phyloP scores from a whole-genome alignment of 2,797 vertebrate species.

The Oreochromis grahami region DNA sequence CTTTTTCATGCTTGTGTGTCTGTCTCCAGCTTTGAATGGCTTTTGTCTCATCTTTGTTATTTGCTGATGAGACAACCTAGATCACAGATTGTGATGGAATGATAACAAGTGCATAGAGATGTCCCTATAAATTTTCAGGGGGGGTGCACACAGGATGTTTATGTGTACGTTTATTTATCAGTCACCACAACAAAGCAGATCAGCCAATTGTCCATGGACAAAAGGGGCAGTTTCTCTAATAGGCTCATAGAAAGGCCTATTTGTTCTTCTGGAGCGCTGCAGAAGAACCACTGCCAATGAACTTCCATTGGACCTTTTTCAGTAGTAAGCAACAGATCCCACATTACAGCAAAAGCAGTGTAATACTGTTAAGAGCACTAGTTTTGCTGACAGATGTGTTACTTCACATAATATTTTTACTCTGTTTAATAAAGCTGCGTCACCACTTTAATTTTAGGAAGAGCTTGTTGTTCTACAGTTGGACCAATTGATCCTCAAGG shows the following conservation, averaged over 20 bases:
- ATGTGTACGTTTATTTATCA: constrained; percentile 9
- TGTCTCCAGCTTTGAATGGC: constrained; percentile 12
- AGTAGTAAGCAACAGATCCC: neutral
- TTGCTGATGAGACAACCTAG: neutral
- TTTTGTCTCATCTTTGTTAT: constrained; percentile 32
- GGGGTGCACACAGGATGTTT: neutral
- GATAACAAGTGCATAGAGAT: neutral
- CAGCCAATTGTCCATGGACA: constrained; percentile 41
- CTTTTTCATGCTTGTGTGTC: constrained; percentile 44
- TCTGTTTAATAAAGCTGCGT: neutral
- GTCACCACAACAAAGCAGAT: constrained; percentile 46
- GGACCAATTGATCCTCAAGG: constrained; percentile 12
- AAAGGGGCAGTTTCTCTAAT: constrained; percentile 42
- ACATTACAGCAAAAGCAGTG: neutral
- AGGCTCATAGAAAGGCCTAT: constrained; percentile 33
- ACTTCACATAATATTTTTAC: neutral
- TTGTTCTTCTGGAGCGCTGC: constrained; percentile 34
- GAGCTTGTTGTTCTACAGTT: neutral
- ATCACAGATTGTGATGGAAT: neutral
- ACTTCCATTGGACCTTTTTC: constrained; percentile 19
- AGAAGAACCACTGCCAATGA: constrained; percentile 28
- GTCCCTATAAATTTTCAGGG: neutral
- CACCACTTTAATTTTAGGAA: constrained; percentile 13
- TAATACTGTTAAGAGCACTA: neutral
- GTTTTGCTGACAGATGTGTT: constrained; percentile 2